Percentiles rank a stretch among this genome's conserved stretches.
These are phyloP conservation scores for Scotopteryx bipunctaria DNA, from an alignment of 2,888 invertebrate genomes.

Conservation along the genomic window DNA sequence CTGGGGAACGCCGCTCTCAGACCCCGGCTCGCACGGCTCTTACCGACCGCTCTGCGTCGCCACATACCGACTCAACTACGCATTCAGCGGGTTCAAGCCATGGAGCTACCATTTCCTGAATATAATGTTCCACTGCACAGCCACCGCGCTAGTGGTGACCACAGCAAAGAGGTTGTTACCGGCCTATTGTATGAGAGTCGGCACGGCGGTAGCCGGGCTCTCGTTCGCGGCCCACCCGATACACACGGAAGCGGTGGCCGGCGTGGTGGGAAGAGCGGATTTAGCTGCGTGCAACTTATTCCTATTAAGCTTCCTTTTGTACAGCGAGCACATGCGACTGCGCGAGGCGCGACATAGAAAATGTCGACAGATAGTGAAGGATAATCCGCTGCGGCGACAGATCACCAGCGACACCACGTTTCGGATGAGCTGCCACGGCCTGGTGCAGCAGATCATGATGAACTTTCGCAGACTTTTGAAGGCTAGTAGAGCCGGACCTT, in stretches of 20 bases:
- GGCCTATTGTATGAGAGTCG: slow-evolving; percentile 84
- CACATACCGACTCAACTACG: slow-evolving; percentile 92
- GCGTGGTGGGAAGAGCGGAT: slow-evolving; percentile 97
- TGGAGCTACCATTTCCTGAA: slow-evolving; percentile 94
- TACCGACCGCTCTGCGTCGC: slow-evolving; percentile 96
- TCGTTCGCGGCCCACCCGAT: slow-evolving; percentile 97
- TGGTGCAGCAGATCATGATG: slow-evolving; percentile 73
- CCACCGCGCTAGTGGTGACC: slow-evolving; percentile 91
- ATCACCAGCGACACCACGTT: slow-evolving; percentile 63
- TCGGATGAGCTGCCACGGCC: slow-evolving; percentile 71
- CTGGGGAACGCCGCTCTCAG: slow-evolving; percentile 97
- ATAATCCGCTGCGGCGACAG: slow-evolving; percentile 55
- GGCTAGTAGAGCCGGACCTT: slow-evolving; percentile 68
- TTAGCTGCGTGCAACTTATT: slow-evolving; percentile 96
- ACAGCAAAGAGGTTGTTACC: slow-evolving; percentile 89
- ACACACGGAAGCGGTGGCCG: slow-evolving; percentile 98
- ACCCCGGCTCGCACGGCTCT: slow-evolving; percentile 97
- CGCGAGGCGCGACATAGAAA: slow-evolving; percentile 77
- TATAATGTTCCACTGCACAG: slow-evolving; percentile 92
- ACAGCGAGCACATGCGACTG: slow-evolving; percentile 89
- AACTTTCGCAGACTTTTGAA: slow-evolving; percentile 71
- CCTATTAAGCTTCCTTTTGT: slow-evolving; percentile 93
- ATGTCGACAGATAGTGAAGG: slow-evolving; percentile 65
- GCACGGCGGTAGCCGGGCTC: slow-evolving; percentile 90
- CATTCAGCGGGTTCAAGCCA: slow-evolving; percentile 89